phyloP scores from a whole-genome alignment of 2,797 vertebrate genomes.

The Pangasius macronema region DNA sequence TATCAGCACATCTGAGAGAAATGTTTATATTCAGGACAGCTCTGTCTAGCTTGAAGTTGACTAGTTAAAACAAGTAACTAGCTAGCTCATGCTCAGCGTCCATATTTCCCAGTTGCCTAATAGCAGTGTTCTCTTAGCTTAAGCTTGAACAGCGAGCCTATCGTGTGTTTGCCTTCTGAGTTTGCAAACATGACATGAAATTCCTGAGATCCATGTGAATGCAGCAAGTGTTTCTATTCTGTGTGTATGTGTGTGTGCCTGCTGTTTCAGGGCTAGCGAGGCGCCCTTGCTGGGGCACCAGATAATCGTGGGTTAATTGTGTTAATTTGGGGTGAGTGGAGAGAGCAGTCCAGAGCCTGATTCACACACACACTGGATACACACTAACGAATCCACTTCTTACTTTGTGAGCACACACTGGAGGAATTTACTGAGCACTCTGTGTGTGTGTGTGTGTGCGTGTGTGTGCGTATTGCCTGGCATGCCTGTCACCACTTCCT shows the following conservation, averaged over 20 bases:
- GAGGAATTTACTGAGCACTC: conserved; percentile 20
- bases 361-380: conserved; percentile 20
- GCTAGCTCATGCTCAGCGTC: background rate
- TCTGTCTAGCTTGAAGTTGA: background rate
- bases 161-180: background rate
- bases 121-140: background rate
- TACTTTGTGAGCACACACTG: conserved; percentile 5
- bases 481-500: conserved; percentile 47
- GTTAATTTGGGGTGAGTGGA: conserved; percentile 40
- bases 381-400: conserved; percentile 2
- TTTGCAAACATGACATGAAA: background rate
- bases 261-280: conserved; percentile 5
- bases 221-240: background rate
- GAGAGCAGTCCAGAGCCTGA: background rate
- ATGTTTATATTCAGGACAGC: background rate
- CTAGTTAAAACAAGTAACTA: background rate
- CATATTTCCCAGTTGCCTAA: background rate
- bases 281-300: background rate
- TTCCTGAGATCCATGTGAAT: conserved; percentile 5
- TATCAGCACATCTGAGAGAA: background rate
- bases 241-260: background rate
- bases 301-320: conserved; percentile 47
- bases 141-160: background rate
- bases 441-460: conserved; percentile 37
- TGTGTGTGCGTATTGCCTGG: conserved; percentile 37